Conservation (phyloP, 2,113 vertebrate species). For the Speoplatyrhinus poulsoni region DNA sequence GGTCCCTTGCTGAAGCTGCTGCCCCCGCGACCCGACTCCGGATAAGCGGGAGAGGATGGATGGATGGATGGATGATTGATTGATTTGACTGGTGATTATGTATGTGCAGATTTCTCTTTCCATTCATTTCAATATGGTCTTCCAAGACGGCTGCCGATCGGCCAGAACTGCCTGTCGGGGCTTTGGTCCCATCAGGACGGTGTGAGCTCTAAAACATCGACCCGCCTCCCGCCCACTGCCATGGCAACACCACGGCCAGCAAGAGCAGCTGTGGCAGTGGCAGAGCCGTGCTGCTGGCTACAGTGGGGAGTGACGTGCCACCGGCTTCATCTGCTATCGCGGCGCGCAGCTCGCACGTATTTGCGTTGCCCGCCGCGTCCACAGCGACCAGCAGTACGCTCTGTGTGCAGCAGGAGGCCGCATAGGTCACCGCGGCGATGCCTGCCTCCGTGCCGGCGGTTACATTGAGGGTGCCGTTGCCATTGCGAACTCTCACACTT, state of each 20-base stretch:
- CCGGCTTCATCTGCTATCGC: neutral
- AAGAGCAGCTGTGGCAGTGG: slow-evolving; percentile 20
- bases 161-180: no score
- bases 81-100: no score
- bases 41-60: no score
- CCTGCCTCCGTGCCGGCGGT: slow-evolving; percentile 36
- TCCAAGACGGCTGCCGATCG: no score
- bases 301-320: slow-evolving; percentile 1
- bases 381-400: slow-evolving; percentile 62
- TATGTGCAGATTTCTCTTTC: no score
- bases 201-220: no score
- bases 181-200: no score
- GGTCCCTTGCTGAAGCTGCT: no score
- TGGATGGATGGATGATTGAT: no score
- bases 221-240: no score
- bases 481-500: slow-evolving; percentile 42
- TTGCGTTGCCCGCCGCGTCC: slow-evolving; percentile 70
- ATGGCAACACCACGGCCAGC: neutral
- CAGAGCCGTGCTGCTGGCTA: slow-evolving; percentile 6
- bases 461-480: slow-evolving; percentile 65
- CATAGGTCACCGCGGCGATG: slow-evolving; percentile 57
- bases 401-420: slow-evolving; percentile 67
- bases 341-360: slow-evolving; percentile 63
- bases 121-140: no score
- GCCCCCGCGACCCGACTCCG: no score